Evolutionary conservation across 1,140 invertebrate species (phyloP), one percentile per base, ranked within the genome.

Genomic region (Ooceraea biroi): DNA sequence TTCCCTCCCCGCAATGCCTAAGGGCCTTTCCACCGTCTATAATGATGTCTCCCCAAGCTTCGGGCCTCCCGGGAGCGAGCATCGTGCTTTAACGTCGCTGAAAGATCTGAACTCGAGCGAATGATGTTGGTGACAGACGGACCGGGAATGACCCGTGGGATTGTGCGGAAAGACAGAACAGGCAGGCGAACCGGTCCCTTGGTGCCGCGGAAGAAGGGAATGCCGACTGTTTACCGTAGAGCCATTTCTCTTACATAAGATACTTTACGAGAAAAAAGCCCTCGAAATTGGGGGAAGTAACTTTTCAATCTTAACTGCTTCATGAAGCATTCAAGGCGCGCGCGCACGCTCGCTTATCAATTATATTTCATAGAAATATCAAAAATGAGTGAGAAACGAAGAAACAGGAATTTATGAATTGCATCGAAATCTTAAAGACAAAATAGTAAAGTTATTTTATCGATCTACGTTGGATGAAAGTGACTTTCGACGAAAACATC

Each of bases 21-120:
- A 48, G 52, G 52, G 46, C 44, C 17, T 50, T 50, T 57, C 68
- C 52, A 25, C 30, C 63, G 25, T 80, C 46, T 60, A 44, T 85
- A 87, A 87, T 76, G 83, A 55, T 85, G 83, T 87, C 74, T 63
- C 68, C 69, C 19, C 69, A 19, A 72, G 83, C 73, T 66, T 63
- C 19, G 1, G 8, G 7, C 52, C 85, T 41, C 82, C 46, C 17
- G 82, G n/a, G 88, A 71, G 22, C 19, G 44, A 82, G 65, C 71
- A 61, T 87, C 88, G 83, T 87, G 74, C 78, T 74, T 87, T 80
- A 87, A 87, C 85, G 78, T 89, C 61, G 66, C 78, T 69, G 85
- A 82, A 84, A 85, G 88, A 89, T 90, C 85, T 84, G 74, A 85
- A 90, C 72, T 87, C 71, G 74, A 57, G 71, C 85, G 83, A 87